A percentile compares a stretch with the other conserved stretches of the same genome.
Conservation (phyloP, 1,140 invertebrate species). For the Drosophila ercepeae region DNA sequence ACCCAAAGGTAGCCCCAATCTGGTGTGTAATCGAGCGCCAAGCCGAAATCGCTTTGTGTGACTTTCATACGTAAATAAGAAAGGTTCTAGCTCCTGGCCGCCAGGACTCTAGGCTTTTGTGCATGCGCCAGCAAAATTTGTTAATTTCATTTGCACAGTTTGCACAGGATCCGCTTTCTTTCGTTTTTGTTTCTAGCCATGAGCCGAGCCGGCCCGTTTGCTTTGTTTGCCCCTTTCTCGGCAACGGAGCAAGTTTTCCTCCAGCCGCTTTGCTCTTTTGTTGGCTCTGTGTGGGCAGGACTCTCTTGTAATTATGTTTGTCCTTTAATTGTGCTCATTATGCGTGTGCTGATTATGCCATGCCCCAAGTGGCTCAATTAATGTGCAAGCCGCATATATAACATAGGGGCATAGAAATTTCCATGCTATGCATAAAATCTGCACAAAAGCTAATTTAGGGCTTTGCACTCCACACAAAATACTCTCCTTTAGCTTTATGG, state of each 20-base stretch:
- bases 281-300: slow-evolving; percentile 36
- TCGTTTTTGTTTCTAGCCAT: slow-evolving; percentile 34
- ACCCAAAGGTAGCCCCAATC: slow-evolving; percentile 17
- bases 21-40: slow-evolving; percentile 68
- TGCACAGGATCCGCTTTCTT: slow-evolving; percentile 52
- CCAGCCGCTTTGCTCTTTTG: slow-evolving; percentile 46
- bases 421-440: slow-evolving; percentile 22
- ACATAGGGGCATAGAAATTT: slow-evolving; percentile 23
- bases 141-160: slow-evolving; percentile 78
- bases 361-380: slow-evolving; percentile 78
- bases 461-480: slow-evolving; percentile 24
- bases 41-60: slow-evolving; percentile 73
- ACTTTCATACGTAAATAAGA: slow-evolving; percentile 77
- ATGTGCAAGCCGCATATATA: slow-evolving; percentile 39
- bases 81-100: slow-evolving; percentile 13
- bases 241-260: slow-evolving; percentile 19
- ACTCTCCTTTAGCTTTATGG: background rate
- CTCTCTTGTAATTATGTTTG: slow-evolving; percentile 76
- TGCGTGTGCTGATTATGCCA: slow-evolving; percentile 73
- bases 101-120: slow-evolving; percentile 31
- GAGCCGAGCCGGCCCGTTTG: background rate
- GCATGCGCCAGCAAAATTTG: slow-evolving; percentile 70
- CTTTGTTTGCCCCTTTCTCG: slow-evolving; percentile 28
- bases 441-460: background rate
- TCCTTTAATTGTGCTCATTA: slow-evolving; percentile 81